Percentiles rank a stretch among this genome's conserved stretches.
These are phyloP conservation scores for Orcinus orca DNA, from an alignment of 2,113 vertebrate species.

Conservation along the genomic window DNA sequence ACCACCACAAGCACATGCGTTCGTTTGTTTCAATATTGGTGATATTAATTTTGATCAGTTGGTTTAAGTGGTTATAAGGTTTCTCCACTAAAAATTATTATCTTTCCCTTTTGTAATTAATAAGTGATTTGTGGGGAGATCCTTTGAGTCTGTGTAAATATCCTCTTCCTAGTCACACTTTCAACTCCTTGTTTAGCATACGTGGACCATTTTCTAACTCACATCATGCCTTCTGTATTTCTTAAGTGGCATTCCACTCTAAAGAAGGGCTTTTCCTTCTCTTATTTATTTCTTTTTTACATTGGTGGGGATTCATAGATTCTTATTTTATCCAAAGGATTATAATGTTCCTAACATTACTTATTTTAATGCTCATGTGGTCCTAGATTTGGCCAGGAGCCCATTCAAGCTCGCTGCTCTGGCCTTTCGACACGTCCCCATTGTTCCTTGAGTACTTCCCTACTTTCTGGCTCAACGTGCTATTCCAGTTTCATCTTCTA, in stretches of 20 bases:
- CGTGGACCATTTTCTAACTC: neutral
- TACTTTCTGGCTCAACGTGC: neutral
- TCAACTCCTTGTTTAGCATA: neutral
- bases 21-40: neutral
- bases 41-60: neutral
- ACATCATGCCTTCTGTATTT: neutral
- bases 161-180: neutral
- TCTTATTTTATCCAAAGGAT: neutral
- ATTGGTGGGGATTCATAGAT: neutral
- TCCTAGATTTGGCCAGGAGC: neutral
- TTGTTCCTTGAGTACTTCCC: neutral
- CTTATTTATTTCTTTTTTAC: neutral
- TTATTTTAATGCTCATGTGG: neutral
- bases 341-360: neutral
- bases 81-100: neutral
- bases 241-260: neutral
- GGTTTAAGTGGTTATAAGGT: neutral
- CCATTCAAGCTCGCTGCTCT: neutral
- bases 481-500: neutral
- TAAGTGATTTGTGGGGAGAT: neutral
- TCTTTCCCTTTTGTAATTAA: conserved; percentile 10
- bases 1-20: neutral
- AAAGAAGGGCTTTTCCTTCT: neutral
- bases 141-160: neutral
- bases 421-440: neutral